These are phyloP conservation scores for Brevimyrus niger DNA, from an alignment of 2,113 vertebrate species.

Conservation along the genomic window DNA sequence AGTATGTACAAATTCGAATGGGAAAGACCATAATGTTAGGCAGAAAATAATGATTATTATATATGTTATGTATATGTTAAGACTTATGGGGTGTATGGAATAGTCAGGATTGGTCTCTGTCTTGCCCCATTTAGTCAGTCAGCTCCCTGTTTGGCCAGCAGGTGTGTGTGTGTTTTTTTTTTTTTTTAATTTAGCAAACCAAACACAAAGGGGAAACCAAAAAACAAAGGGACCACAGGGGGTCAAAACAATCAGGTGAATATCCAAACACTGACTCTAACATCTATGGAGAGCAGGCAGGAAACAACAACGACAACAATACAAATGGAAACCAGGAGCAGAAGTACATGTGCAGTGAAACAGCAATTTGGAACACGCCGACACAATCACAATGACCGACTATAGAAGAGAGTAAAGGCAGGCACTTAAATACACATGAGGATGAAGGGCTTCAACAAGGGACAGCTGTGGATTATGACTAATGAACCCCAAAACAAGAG, in stretches of 20 bases:
- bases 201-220: background rate
- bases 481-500: background rate
- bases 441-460: background rate
- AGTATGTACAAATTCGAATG: background rate
- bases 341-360: background rate
- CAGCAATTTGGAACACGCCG: background rate
- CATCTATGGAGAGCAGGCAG: background rate
- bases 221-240: background rate
- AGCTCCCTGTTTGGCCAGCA: background rate
- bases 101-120: background rate
- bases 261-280: background rate
- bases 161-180: background rate
- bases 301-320: background rate
- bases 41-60: background rate
- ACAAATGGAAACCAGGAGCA: background rate
- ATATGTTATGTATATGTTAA: background rate
- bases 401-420: background rate
- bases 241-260: background rate
- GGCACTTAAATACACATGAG: background rate
- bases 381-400: background rate
- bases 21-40: background rate
- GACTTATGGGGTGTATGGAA: background rate
- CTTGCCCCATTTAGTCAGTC: background rate
- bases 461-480: no score
- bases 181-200: no score